Percentiles rank a stretch among this genome's conserved stretches.
Conservation (phyloP, 1,140 invertebrate species). For the Papilio glaucus region DNA sequence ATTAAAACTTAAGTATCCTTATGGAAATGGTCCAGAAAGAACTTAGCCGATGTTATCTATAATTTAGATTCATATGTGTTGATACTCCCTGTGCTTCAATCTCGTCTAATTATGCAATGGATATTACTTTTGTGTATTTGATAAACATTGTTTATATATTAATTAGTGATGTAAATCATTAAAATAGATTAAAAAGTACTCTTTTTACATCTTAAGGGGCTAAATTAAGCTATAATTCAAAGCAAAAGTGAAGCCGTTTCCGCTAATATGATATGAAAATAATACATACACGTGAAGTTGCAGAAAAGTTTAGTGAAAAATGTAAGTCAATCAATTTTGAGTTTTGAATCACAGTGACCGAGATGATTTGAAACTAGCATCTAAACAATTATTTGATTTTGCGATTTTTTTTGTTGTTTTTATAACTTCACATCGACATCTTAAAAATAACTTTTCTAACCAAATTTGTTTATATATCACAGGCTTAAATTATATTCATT, state of each 20-base stretch:
- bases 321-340: background rate
- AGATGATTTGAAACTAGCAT: background rate
- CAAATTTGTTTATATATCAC: constrained; percentile 78
- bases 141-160: constrained; percentile 4
- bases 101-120: no score
- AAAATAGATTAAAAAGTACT: constrained; percentile 1
- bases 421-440: constrained; percentile 46
- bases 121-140: no score
- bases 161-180: background rate
- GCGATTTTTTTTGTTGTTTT: constrained; percentile 11
- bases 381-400: constrained; percentile 13
- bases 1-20: no score
- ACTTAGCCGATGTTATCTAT: no score
- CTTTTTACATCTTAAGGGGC: constrained; percentile 5
- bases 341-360: background rate
- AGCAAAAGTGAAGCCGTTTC: background rate
- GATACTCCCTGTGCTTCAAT: no score
- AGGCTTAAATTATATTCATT: constrained; percentile 81
- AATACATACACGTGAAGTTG: background rate
- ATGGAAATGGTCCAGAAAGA: no score
- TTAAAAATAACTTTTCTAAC: constrained; percentile 60
- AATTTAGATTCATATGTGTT: no score
- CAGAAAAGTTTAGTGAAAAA: background rate
- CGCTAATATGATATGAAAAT: background rate
- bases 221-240: constrained; percentile 13